Evolutionary conservation across 2,797 vertebrate genomes (phyloP), one percentile per base, ranked within the genome.

Genomic region (Sphenodon punctatus): DNA sequence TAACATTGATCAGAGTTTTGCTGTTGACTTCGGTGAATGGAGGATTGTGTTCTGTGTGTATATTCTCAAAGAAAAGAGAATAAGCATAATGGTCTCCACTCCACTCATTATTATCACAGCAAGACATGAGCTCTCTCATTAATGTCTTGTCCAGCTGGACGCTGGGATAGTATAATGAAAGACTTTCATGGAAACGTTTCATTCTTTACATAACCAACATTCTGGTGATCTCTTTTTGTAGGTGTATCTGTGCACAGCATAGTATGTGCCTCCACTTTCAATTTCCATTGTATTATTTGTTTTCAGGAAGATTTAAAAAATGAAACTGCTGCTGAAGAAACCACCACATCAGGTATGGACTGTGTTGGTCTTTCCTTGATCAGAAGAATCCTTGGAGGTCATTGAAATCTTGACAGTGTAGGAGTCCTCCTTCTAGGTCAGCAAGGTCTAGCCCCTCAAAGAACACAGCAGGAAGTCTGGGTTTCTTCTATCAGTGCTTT

Each of bases 311-410:
- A 77, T 22, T 11, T 1, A 1, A 13, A 22, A 76, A 64, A 10
- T 38, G 27, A 19, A 60, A n/a, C n/a, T n/a, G n/a, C n/a, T n/a
- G 34, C 78, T 78, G 65, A 8, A 36, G 68, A 51, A 38, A 42
- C 12, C 68, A 27, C 39, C 59, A 59, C 30, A 78, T 30, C 36
- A 85, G 91, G 87, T 90, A 85, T 41, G 53, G 32, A 88, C 58
- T 46, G 32, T 8, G 6, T 43, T 34, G 1, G 3, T 79, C 69
- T 74, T 66, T 3, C 9, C 82, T 82, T 53, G 27, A 10, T 15
- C 30, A 5, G 4, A 27, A 53, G n/a, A 17, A 53, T 53, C 53
- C 49, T 9, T 17, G 27, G 49, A 53, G 15, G 27, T 8, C 27
- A 8, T 51, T 48, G 48, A 48, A 46, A 25, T 46, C 46, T n/a